Base-by-base conservation (phyloP, 1,140 invertebrate genomes). In the Drosophila jambulina region DNA sequence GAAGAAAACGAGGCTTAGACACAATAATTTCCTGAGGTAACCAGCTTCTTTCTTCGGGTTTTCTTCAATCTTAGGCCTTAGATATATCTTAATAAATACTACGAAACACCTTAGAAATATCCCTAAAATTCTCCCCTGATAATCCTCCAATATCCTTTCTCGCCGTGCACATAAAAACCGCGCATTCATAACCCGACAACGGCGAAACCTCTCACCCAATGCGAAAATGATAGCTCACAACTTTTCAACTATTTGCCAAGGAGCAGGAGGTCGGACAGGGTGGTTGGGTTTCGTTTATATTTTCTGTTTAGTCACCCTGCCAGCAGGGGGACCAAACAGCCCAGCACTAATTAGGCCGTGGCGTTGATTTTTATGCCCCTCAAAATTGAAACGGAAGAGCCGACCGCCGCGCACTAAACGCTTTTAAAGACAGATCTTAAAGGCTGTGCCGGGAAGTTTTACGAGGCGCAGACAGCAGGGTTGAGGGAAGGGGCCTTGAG, bases 191-290 rank as follows among this genome's bases (percentile, higher is more conserved):
- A 86, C 75, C 82, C 74, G 3, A 68, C 64, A 36, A 63, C 36
- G 38, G 17, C 21, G n/a, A 60, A 63, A 58, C 36, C 48, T 62
- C 74, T 57, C 42, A 61, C 58, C 80, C 81, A 80, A 88, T 88
- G 85, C 70, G 85, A 81, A 88, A 88, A 90, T 88, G 85, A 88
- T 88, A 85, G 85, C 88, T 80, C 74, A 88, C 83, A 88, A 90
- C 84, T 88, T 88, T 90, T 85, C 74, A 90, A 85, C 84, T 88
- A 88, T 90, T 86, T 75, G 46, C 60, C 34, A 19, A 13, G n/a
- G 19, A 58, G 19, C 6, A 19, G 32, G 3, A 46, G 23, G n/a
- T n/a, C 9, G 27, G 3, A 27, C 45, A 23, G 29, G n/a, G 19
- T n/a, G 17, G 43, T 4, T 9, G 32, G 19, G n/a, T 25, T 58